phyloP scores from a whole-genome alignment of 2,113 vertebrate species.

The Trematomus loennbergii region DNA sequence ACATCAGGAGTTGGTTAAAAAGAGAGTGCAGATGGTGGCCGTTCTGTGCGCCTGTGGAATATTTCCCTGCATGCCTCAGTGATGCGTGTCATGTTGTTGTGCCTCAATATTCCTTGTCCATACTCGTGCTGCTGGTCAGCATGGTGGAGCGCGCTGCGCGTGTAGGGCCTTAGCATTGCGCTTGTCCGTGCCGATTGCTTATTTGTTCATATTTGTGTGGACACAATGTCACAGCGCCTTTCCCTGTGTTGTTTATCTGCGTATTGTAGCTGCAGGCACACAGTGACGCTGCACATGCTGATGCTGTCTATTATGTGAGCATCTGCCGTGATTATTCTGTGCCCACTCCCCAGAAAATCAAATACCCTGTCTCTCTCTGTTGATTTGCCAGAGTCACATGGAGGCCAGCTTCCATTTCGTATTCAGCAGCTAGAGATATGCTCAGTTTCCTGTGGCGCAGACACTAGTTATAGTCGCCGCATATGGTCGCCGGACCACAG shows the following conservation, averaged over 20 bases:
- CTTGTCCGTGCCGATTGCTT: not conserved
- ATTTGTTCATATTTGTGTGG: constrained; percentile 19
- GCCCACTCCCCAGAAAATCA: constrained; percentile 13
- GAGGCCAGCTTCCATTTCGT: constrained; percentile 12
- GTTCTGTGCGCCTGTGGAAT: not conserved
- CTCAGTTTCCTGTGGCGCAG: constrained; percentile 12
- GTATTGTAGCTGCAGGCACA: not conserved
- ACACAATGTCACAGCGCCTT: not conserved
- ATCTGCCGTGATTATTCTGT: constrained; percentile 23
- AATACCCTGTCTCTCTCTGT: constrained; percentile 29
- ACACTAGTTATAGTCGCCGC: constrained; percentile 12
- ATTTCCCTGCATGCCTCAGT: constrained; percentile 11
- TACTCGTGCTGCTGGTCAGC: not conserved
- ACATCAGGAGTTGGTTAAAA: constrained; percentile 27
- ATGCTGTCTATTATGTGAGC: not conserved
- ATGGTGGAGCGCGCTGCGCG: not conserved
- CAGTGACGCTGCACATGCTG: constrained; percentile 4
- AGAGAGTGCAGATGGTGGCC: constrained; percentile 26
- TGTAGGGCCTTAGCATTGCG: not conserved
- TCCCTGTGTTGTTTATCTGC: not conserved
- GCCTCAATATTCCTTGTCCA: not conserved
- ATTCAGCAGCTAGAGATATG: constrained; percentile 17
- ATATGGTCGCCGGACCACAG: constrained; percentile 2
- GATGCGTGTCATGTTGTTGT: not conserved
- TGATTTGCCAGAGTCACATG: constrained; percentile 27